Conservation (phyloP, 2,113 vertebrate species). For the Heliornis fulica region DNA sequence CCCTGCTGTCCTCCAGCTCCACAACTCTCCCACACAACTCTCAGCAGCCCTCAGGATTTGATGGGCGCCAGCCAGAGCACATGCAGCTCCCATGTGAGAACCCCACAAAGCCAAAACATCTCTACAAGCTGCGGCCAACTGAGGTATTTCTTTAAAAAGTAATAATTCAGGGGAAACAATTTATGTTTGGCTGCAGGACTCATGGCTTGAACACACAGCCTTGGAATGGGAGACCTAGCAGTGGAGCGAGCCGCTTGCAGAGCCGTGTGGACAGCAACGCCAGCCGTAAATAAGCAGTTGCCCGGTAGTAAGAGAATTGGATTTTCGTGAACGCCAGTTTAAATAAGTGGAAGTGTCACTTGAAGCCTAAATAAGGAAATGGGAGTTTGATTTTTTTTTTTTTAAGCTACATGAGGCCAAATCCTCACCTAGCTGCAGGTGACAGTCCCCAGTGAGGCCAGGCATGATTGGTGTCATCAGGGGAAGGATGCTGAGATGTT, state of each 20-base stretch:
- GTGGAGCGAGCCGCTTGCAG: not conserved
- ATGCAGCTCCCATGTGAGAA: not conserved
- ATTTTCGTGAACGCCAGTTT: slow-evolving; percentile 17
- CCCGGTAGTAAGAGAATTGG: not conserved
- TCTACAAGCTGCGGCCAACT: not conserved
- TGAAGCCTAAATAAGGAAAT: slow-evolving; percentile 31
- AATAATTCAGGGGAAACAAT: not conserved
- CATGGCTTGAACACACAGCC: not conserved
- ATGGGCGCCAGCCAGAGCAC: not conserved
- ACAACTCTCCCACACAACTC: not conserved
- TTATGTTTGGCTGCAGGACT: not conserved
- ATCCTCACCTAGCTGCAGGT: not conserved
- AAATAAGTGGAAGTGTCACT: not conserved
- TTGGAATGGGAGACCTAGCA: not conserved
- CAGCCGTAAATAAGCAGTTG: not conserved
- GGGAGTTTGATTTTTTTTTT: not conserved
- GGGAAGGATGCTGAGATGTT: not conserved
- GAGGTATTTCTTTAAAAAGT: not conserved
- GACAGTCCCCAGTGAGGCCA: accelerated
- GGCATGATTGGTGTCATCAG: not conserved
- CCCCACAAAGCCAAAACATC: not conserved
- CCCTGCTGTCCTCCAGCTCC: not conserved
- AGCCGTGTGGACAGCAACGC: accelerated
- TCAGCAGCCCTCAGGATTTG: not conserved
- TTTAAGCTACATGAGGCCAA: not conserved